Conservation (phyloP, 2,113 vertebrate genomes). For the Rhynchomys soricoides region DNA sequence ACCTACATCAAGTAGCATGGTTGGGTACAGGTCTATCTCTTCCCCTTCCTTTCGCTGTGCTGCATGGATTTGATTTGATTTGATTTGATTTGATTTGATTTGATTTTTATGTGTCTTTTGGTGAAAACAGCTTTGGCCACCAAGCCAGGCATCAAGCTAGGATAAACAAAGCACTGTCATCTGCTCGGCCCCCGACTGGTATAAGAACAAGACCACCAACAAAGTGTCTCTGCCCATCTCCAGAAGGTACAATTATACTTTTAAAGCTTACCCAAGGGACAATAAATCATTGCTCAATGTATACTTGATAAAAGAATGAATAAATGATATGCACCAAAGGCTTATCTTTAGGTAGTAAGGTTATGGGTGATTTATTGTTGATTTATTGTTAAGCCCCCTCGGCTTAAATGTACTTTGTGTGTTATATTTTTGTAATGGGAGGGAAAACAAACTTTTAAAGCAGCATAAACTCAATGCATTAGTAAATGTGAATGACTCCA, state of each 20-base stretch:
- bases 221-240: no score
- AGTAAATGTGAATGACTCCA: constrained; percentile 29
- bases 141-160: no score
- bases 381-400: background rate
- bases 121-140: no score
- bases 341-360: background rate
- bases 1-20: no score
- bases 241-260: background rate
- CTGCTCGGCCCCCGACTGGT: no score
- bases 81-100: no score
- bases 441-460: constrained; percentile 10
- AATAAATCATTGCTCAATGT: constrained; percentile 10
- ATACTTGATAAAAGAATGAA: constrained; percentile 27
- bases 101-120: no score
- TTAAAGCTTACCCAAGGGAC: constrained; percentile 1
- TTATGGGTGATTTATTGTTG: background rate
- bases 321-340: background rate
- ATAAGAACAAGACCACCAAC: no score
- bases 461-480: background rate
- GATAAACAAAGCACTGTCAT: no score
- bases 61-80: no score
- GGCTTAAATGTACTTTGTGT: background rate
- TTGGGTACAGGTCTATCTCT: no score
- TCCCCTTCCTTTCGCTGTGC: no score
- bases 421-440: background rate